Conservation (phyloP, 2,888 invertebrate species). For the Phaedon cochleariae region DNA sequence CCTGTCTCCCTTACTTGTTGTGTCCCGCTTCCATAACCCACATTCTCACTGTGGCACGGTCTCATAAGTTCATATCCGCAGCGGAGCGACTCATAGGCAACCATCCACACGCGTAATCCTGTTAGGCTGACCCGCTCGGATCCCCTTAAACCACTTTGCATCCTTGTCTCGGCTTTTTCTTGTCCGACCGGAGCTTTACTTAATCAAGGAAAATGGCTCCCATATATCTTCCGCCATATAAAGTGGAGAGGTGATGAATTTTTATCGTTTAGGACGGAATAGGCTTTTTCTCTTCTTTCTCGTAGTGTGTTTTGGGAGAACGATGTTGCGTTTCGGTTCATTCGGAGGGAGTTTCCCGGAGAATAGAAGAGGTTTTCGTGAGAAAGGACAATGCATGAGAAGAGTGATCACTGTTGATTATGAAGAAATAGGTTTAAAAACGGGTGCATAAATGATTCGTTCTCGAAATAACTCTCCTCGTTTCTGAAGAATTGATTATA, state of each 20-base stretch:
- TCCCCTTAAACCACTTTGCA: conserved; percentile 54
- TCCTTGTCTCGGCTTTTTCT: conserved; percentile 51
- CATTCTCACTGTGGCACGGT: conserved; percentile 29
- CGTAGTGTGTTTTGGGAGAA: conserved; percentile 20
- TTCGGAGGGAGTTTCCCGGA: no score
- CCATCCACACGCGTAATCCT: conserved; percentile 45
- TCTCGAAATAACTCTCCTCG: no score
- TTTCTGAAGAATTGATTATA: no score
- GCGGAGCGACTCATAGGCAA: conserved; percentile 43
- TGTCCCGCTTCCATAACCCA: neutral
- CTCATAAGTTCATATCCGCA: conserved; percentile 47
- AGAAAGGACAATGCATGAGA: no score
- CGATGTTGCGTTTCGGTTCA: conserved; percentile 25
- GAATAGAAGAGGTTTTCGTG: no score
- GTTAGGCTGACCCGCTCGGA: conserved; percentile 50
- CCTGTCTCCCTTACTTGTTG: neutral
- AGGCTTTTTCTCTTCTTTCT: conserved; percentile 32
- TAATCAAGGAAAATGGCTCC: conserved; percentile 50
- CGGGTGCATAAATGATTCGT: no score
- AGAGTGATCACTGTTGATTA: no score
- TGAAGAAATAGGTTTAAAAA: no score
- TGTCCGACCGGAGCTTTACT: conserved; percentile 51
- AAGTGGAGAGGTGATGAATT: conserved; percentile 43
- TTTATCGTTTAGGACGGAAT: conserved; percentile 38
- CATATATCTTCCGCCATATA: conserved; percentile 38